Conservation (phyloP, 2,888 invertebrate species). For the Mongoloraphidia duomilia region DNA sequence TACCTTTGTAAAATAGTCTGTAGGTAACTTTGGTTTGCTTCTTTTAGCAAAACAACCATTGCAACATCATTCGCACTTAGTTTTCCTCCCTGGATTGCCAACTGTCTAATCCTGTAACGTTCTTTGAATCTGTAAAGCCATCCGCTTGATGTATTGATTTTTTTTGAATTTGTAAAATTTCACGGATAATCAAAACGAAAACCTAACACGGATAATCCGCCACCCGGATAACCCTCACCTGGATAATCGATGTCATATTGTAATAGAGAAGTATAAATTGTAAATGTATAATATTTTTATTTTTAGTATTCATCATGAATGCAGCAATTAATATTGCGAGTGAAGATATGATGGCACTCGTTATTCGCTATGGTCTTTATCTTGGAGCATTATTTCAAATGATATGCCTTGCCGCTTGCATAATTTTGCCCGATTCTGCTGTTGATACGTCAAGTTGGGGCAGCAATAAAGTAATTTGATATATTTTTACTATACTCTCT, state of each 20-base stretch:
- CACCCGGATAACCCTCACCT: too few relatives aligned
- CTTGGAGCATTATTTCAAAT: conserved; percentile 80
- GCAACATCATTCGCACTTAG: conserved; percentile 10
- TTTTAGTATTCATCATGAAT: conserved; percentile 21
- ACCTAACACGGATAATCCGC: too few relatives aligned
- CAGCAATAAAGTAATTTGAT: conserved; percentile 33
- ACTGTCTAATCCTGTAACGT: conserved; percentile 14
- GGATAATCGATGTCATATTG: too few relatives aligned
- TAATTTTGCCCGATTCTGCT: conserved; percentile 56
- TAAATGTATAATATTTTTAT: too few relatives aligned
- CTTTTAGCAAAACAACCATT: too few relatives aligned
- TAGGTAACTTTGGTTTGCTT: too few relatives aligned
- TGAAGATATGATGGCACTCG: conserved; percentile 56
- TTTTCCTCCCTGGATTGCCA: conserved; percentile 13
- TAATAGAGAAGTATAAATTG: too few relatives aligned
- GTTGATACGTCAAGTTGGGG: conserved; percentile 31
- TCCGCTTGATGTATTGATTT: conserved; percentile 16
- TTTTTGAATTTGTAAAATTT: too few relatives aligned
- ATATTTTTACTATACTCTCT: too few relatives aligned
- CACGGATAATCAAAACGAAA: too few relatives aligned
- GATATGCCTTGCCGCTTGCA: conserved; percentile 66
- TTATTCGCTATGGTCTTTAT: conserved; percentile 68
- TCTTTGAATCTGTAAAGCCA: conserved; percentile 18
- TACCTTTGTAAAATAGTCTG: too few relatives aligned
- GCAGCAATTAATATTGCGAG: conserved; percentile 37